Evolutionary conservation across 2,113 vertebrate species (phyloP).

Genomic region (Chlorocebus sabaeus): DNA sequence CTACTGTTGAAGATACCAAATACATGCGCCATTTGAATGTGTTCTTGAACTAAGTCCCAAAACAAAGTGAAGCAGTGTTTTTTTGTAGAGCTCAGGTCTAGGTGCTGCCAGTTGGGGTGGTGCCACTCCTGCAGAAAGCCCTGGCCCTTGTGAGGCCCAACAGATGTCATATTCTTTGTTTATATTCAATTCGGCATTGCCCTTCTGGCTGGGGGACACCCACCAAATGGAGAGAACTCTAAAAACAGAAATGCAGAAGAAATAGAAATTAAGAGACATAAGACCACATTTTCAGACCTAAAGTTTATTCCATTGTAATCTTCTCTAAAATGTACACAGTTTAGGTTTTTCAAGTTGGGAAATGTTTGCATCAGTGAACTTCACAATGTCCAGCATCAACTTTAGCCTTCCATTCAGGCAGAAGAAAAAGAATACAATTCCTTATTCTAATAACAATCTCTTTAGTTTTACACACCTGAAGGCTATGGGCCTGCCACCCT

Average conservation of each 20-base stretch:
- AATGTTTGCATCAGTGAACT: background rate
- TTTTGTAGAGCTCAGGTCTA: background rate
- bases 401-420: background rate
- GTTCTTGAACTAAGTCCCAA: background rate
- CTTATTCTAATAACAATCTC: background rate
- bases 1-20: background rate
- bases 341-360: background rate
- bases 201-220: slow-evolving; percentile 86
- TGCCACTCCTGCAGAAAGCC: background rate
- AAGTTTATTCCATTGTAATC: background rate
- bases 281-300: background rate
- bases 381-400: background rate
- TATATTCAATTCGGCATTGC: slow-evolving; percentile 82
- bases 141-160: background rate
- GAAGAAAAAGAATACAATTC: background rate
- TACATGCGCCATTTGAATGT: background rate
- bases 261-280: background rate
- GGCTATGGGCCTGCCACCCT: background rate
- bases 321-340: background rate
- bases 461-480: background rate
- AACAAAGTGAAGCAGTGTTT: background rate
- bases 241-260: slow-evolving; percentile 58
- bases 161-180: slow-evolving; percentile 63
- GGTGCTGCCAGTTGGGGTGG: background rate
- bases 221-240: slow-evolving; percentile 86